A percentile compares a stretch with the other conserved stretches of the same genome.
These are phyloP conservation scores for Saccostrea cuccullata DNA, from an alignment of 1,140 invertebrate genomes.

Conservation along the genomic window DNA sequence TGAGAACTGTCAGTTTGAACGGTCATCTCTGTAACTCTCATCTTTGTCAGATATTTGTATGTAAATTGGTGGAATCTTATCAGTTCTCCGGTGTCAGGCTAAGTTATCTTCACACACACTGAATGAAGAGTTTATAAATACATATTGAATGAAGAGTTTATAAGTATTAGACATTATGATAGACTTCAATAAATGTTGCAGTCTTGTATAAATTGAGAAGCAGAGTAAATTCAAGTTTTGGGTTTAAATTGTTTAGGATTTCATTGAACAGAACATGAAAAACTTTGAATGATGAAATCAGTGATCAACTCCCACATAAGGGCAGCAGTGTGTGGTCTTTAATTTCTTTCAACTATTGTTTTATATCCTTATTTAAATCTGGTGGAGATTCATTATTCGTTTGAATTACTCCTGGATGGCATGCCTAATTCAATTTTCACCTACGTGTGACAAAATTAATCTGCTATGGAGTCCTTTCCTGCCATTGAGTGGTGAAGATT, in stretches of 20 bases:
- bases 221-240: too few relatives aligned
- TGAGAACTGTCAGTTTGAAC: not conserved
- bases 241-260: too few relatives aligned
- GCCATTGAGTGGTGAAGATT: not conserved
- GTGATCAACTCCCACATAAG: not conserved
- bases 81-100: not conserved
- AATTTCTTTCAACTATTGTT: not conserved
- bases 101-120: not conserved
- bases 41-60: not conserved
- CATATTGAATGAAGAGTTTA: too few relatives aligned
- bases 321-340: too few relatives aligned
- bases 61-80: not conserved
- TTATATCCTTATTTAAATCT: not conserved
- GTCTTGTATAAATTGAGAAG: too few relatives aligned
- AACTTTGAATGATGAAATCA: not conserved
- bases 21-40: not conserved
- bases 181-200: too few relatives aligned
- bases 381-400: not conserved
- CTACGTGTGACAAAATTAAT: not conserved
- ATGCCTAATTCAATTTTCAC: constrained; percentile 1
- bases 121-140: not conserved
- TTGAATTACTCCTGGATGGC: not conserved
- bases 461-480: not conserved
- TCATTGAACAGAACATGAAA: not conserved
- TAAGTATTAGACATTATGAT: too few relatives aligned